Evolutionary conservation across 2,113 vertebrate species (phyloP).

Genomic region (Coracopsis vasa): DNA sequence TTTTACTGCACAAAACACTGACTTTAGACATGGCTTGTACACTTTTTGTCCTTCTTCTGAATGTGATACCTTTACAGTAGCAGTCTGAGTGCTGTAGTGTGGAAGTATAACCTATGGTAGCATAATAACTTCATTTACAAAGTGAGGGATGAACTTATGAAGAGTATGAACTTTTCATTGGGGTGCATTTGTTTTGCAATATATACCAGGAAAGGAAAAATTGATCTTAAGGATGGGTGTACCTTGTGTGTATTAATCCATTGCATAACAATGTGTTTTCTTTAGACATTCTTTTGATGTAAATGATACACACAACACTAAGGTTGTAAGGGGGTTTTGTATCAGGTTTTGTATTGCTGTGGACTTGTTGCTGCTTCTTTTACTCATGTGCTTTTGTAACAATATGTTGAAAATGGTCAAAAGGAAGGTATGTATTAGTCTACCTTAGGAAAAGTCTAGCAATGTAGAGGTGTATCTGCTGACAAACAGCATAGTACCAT

Average conservation of each 20-base stretch:
- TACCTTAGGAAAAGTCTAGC: neutral
- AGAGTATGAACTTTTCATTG: neutral
- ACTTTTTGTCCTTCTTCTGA: neutral
- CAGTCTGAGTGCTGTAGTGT: neutral
- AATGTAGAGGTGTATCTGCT: neutral
- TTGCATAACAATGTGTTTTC: too few species aligned
- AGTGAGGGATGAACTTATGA: neutral
- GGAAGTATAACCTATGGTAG: neutral
- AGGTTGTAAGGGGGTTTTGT: neutral
- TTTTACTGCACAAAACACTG: neutral
- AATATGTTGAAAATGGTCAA: neutral
- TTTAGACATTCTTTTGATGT: too few species aligned
- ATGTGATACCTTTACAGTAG: neutral
- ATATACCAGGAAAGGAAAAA: too few species aligned
- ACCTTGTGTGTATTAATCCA: too few species aligned
- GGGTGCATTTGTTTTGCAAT: neutral
- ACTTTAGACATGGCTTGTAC: neutral
- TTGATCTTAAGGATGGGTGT: too few species aligned
- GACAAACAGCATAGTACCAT: neutral
- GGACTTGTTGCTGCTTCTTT: neutral
- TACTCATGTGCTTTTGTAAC: neutral
- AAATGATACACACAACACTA: neutral
- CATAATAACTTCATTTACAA: neutral
- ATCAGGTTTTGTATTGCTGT: neutral
- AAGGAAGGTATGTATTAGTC: neutral